Conservation (phyloP, 35 echinoderm and acorn worm genomes). For the Chiridota heheva region DNA sequence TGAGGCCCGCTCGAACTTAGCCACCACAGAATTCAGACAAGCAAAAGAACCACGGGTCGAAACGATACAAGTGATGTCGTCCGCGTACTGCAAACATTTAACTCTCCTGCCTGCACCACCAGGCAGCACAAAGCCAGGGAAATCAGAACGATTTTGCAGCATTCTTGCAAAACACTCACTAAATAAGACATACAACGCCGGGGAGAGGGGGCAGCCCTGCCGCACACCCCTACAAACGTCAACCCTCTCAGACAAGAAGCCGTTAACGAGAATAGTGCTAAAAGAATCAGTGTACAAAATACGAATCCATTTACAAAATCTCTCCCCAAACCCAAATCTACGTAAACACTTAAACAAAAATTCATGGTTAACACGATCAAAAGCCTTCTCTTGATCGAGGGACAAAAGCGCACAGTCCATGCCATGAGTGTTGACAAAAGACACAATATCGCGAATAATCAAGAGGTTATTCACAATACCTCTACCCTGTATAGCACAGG, state of each 20-base stretch:
- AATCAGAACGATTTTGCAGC: neutral
- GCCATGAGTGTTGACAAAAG: conserved; percentile 2
- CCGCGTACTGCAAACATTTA: conserved; percentile 10
- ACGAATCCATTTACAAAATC: conserved; percentile 43
- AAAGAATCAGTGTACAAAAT: conserved; percentile 31
- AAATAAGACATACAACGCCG: conserved; percentile 43
- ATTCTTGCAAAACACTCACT: neutral
- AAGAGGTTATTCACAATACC: conserved; percentile 25
- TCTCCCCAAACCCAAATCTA: conserved; percentile 1
- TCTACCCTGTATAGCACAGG: conserved; percentile 12
- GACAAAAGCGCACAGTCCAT: neutral
- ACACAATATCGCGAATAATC: conserved; percentile 8
- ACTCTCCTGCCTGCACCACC: neutral
- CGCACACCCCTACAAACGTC: conserved; percentile 25
- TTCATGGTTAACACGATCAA: conserved; percentile 29
- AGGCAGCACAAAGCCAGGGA: neutral
- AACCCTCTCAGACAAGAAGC: conserved; percentile 17
- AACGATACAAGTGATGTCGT: too few species aligned
- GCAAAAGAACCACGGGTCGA: too few species aligned
- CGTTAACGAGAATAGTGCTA: conserved; percentile 24
- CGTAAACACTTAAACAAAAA: conserved; percentile 32
- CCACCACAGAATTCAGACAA: too few species aligned
- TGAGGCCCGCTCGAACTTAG: neutral
- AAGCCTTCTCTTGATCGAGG: conserved; percentile 56
- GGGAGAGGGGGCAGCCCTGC: conserved; percentile 56